Conservation (phyloP, 2,113 vertebrate species). For the Talpa occidentalis region DNA sequence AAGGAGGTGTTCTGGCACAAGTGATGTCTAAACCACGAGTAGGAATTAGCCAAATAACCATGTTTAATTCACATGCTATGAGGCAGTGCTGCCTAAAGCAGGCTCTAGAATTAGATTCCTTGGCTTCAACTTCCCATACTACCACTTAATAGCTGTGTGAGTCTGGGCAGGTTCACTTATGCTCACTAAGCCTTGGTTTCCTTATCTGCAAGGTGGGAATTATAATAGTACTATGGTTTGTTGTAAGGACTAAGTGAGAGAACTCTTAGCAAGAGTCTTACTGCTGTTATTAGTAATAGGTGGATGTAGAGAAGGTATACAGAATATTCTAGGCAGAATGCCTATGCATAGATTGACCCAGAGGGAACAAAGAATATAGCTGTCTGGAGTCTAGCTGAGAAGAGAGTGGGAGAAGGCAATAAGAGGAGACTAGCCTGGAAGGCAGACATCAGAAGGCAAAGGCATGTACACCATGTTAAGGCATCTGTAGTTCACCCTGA, state of each 20-base stretch:
- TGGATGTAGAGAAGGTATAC: neutral
- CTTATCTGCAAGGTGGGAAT: conserved; percentile 5
- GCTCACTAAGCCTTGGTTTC: neutral
- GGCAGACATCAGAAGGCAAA: neutral
- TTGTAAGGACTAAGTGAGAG: conserved; percentile 30
- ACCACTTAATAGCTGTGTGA: neutral
- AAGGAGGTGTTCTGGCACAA: neutral
- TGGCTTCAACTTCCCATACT: neutral
- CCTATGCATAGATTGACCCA: neutral
- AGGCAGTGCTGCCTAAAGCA: neutral
- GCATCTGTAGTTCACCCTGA: neutral
- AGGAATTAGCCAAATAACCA: neutral
- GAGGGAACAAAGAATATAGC: neutral
- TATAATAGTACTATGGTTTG: neutral
- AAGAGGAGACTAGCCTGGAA: neutral
- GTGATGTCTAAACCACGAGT: neutral
- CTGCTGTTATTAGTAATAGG: neutral
- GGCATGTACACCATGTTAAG: neutral
- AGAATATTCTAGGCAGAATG: neutral
- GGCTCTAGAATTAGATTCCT: neutral
- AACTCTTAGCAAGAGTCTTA: neutral
- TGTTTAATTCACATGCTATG: neutral
- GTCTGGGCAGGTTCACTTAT: neutral
- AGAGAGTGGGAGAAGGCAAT: neutral
- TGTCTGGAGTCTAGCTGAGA: neutral